These are phyloP conservation scores for Amphiprion ocellaris DNA, from an alignment of 2,113 vertebrate species.

Conservation along the genomic window DNA sequence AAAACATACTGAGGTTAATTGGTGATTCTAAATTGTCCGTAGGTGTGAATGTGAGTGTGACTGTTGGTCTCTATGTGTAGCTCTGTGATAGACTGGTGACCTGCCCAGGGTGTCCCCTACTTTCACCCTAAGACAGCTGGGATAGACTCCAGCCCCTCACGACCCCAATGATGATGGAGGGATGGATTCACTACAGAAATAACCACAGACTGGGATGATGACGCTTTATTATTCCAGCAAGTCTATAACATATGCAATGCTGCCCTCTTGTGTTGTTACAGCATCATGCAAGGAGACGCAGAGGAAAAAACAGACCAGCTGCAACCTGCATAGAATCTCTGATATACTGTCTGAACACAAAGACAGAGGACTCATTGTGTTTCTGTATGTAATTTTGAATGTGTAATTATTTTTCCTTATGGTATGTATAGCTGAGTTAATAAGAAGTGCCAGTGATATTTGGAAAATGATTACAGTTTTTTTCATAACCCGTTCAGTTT, in stretches of 20 bases:
- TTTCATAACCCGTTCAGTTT: neutral
- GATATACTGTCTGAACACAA: neutral
- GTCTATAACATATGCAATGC: neutral
- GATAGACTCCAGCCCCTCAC: too few species aligned
- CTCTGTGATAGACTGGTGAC: too few species aligned
- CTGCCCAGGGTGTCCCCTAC: too few species aligned
- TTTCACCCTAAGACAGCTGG: too few species aligned
- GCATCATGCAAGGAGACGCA: neutral
- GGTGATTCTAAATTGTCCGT: too few species aligned
- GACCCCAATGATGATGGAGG: too few species aligned
- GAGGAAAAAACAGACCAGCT: neutral
- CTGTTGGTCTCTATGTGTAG: too few species aligned
- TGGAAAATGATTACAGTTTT: neutral
- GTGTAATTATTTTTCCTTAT: neutral
- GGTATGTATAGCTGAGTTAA: neutral
- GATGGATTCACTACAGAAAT: too few species aligned
- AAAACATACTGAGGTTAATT: too few species aligned
- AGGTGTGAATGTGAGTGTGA: too few species aligned
- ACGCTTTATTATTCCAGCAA: too few species aligned
- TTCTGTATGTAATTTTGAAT: neutral
- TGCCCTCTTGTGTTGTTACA: slow-evolving; percentile 36
- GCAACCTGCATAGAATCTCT: neutral
- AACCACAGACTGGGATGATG: too few species aligned
- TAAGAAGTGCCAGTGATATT: neutral
- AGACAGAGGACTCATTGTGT: neutral